Conservation (phyloP, 2,113 vertebrate species). For the Casuarius casuarius region DNA sequence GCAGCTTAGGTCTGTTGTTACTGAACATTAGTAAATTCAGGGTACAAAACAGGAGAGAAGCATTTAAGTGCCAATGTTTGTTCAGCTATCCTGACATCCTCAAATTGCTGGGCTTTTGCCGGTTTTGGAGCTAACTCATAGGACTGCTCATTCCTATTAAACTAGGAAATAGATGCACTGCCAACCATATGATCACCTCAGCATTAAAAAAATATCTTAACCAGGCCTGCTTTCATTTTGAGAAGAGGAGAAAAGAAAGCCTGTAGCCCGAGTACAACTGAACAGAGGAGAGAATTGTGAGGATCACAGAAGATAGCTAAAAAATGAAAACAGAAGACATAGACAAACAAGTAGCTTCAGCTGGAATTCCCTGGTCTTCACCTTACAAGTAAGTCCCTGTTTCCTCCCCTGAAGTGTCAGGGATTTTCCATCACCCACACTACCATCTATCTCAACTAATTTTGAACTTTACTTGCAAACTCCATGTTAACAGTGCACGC, state of each 20-base stretch:
- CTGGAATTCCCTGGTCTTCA: not conserved
- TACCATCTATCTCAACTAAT: not conserved
- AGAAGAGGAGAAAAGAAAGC: not conserved
- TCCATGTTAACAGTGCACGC: not conserved
- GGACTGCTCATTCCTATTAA: not conserved
- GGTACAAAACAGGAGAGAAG: not conserved
- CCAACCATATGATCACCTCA: not conserved
- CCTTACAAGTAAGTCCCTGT: not conserved
- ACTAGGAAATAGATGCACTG: not conserved
- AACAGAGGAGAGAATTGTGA: not conserved
- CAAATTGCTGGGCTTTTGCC: not conserved
- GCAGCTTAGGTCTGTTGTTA: not conserved
- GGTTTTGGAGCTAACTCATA: not conserved
- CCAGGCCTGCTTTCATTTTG: not conserved
- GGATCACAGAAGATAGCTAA: not conserved
- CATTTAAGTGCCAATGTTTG: too few relatives aligned
- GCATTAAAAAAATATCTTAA: not conserved
- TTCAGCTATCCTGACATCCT: not conserved
- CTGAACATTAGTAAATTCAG: rapidly evolving
- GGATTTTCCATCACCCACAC: not conserved
- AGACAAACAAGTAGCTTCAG: not conserved
- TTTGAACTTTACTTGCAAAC: not conserved
- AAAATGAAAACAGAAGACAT: not conserved
- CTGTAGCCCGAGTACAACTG: not conserved
- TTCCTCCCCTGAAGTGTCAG: not conserved